phyloP scores from a whole-genome alignment of 2,113 vertebrate species.

The Promerops cafer region DNA sequence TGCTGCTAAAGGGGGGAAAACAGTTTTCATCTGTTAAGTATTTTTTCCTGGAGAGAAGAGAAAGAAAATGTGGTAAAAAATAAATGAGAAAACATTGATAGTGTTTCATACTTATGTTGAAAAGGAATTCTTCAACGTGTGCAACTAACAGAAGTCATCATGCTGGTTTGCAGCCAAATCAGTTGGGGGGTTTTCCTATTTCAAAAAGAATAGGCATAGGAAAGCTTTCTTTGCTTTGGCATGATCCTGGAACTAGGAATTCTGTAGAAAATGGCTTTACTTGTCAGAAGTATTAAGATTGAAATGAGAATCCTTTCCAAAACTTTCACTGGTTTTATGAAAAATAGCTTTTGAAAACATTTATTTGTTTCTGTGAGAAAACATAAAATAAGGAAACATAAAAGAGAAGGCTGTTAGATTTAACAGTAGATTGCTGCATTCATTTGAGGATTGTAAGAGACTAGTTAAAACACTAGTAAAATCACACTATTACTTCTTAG shows the following conservation, averaged over 20 bases:
- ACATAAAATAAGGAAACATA: not conserved
- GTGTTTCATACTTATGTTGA: not conserved
- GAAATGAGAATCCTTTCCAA: not conserved
- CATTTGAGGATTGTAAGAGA: not conserved
- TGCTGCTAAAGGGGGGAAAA: not conserved
- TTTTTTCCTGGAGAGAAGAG: not conserved
- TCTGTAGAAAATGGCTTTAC: not conserved
- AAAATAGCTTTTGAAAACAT: not conserved
- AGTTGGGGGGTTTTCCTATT: not conserved
- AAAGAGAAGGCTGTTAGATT: not conserved
- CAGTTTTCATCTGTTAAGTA: not conserved
- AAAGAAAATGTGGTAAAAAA: not conserved
- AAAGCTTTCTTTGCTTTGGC: not conserved
- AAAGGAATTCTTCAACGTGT: not conserved
- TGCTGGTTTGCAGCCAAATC: not conserved
- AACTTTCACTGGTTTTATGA: not conserved
- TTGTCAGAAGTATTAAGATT: not conserved
- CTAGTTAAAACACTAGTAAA: not conserved
- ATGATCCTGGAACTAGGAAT: not conserved
- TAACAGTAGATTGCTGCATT: not conserved
- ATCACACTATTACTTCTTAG: not conserved
- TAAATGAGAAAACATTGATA: not conserved
- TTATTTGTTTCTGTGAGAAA: not conserved
- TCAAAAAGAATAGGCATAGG: not conserved
- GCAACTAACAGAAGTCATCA: not conserved